A percentile compares a stretch with the other conserved stretches of the same genome.
phyloP scores from a whole-genome alignment of 2,797 vertebrate species.

The Decapterus maruadsi region DNA sequence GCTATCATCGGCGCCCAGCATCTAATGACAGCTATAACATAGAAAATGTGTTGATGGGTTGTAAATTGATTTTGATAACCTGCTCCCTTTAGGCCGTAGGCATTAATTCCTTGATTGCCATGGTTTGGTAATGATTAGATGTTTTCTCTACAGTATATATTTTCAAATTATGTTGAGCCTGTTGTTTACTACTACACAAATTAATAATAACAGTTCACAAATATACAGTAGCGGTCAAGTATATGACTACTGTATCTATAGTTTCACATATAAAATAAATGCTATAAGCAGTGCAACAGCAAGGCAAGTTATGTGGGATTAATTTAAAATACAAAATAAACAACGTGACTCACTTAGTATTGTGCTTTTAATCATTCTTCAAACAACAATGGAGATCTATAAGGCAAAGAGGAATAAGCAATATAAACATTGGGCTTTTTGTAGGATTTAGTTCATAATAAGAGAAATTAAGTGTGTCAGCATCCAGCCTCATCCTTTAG shows the following conservation, averaged over 20 bases:
- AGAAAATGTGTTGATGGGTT: background rate
- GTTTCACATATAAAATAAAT: background rate
- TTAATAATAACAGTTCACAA: background rate
- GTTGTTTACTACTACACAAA: background rate
- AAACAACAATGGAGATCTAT: background rate
- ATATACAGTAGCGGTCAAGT: background rate
- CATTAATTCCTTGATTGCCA: constrained; percentile 3
- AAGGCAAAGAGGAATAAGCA: background rate
- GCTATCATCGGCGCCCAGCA: background rate
- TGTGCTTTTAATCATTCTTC: background rate
- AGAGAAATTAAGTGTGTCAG: background rate
- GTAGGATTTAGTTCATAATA: background rate
- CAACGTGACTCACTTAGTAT: background rate
- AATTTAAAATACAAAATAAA: background rate
- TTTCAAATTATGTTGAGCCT: background rate
- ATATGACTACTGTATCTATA: background rate
- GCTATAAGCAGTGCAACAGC: background rate
- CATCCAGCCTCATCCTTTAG: background rate
- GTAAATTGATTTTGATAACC: background rate
- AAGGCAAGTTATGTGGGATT: constrained; percentile 1
- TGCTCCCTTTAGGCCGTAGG: background rate
- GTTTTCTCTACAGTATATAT: background rate
- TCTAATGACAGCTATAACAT: background rate
- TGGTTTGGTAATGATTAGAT: background rate
- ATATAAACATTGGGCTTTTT: background rate